Evolutionary conservation across 2,888 invertebrate genomes (phyloP).

Genomic region (Archaeoteleia sp.): DNA sequence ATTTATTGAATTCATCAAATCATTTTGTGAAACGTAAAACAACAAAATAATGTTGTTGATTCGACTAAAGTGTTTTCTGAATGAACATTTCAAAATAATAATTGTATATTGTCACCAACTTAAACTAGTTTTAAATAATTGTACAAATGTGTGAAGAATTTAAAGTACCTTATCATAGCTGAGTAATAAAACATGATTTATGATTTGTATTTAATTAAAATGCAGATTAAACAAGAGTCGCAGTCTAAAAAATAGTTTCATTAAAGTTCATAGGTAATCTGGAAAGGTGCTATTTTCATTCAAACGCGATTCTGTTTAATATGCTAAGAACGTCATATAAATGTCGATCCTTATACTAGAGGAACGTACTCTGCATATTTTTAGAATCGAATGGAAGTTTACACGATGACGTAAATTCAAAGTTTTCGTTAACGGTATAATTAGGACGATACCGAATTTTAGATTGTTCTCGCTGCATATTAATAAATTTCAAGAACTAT

Average conservation of each 20-base stretch:
- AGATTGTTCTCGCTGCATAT: conserved; percentile 22
- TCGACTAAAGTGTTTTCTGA: no score
- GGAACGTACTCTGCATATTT: conserved; percentile 31
- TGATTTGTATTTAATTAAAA: no score
- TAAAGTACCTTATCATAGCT: no score
- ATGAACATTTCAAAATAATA: no score
- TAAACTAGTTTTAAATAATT: no score
- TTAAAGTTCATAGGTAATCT: conserved; percentile 16
- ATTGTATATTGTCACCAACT: no score
- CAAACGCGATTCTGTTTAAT: conserved; percentile 14
- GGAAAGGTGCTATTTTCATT: conserved; percentile 19
- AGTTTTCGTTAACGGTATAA: conserved; percentile 38
- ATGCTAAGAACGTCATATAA: conserved; percentile 24
- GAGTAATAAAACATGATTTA: no score
- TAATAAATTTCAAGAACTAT: conserved; percentile 32
- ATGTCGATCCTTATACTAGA: conserved; percentile 16
- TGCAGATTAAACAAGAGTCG: no score
- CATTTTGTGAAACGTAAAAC: no score
- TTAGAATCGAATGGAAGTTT: conserved; percentile 23
- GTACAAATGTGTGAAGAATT: neutral
- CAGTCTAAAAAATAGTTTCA: conserved; percentile 10
- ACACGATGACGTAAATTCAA: conserved; percentile 22
- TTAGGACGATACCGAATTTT: conserved; percentile 14
- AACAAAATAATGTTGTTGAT: no score
- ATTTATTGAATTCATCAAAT: no score